phyloP scores from a whole-genome alignment of 2,797 vertebrate genomes.

The Scomberomorus guttatus region DNA sequence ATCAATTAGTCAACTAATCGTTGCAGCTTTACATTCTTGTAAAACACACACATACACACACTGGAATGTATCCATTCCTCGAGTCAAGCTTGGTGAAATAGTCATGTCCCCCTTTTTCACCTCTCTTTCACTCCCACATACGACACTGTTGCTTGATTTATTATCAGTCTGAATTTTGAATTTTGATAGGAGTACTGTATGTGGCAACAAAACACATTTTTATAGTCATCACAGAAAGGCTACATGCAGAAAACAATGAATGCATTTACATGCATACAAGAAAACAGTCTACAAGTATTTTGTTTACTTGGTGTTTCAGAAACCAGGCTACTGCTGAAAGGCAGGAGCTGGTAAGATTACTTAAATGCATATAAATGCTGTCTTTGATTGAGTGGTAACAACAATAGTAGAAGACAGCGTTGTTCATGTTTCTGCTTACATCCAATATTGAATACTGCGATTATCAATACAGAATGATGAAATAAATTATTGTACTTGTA shows the following conservation, averaged over 20 bases:
- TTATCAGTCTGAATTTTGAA: constrained; percentile 4
- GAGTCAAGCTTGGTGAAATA: not conserved
- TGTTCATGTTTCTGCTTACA: constrained; percentile 5
- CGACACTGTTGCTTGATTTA: constrained; percentile 1
- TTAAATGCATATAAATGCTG: not conserved
- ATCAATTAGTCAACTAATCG: too few relatives aligned
- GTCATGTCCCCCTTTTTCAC: not conserved
- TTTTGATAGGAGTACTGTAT: constrained; percentile 6
- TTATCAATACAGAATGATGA: not conserved
- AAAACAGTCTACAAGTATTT: not conserved
- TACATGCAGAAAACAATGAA: not conserved
- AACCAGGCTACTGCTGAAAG: not conserved
- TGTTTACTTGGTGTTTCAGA: not conserved
- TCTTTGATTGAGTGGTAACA: not conserved
- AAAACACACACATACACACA: not conserved
- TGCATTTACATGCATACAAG: not conserved
- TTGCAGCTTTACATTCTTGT: not conserved
- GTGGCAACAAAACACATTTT: constrained; percentile 17
- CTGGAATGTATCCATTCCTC: not conserved
- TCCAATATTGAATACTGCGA: not conserved
- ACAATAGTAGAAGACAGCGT: not conserved
- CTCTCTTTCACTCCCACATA: constrained; percentile 13
- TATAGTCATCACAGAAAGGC: not conserved
- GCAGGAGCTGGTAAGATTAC: not conserved
- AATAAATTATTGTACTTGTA: not conserved